Conservation (phyloP, 2,797 vertebrate genomes). For the Hydrocynus forskahlii region DNA sequence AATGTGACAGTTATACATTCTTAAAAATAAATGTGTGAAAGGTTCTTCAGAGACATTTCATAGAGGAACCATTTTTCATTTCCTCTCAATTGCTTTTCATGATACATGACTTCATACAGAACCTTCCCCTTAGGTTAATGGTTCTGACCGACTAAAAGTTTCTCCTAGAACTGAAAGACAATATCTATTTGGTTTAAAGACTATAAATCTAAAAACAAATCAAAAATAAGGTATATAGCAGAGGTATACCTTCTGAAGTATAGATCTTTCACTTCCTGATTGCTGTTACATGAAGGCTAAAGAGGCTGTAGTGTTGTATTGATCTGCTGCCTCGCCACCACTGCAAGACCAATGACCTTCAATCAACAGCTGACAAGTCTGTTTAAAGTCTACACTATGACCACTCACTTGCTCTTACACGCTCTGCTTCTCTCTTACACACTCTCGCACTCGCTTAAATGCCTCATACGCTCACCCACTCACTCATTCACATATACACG, state of each 20-base stretch:
- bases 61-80: too few species aligned
- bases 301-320: slow-evolving; percentile 49
- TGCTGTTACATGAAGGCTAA: slow-evolving; percentile 55
- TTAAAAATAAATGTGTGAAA: too few species aligned
- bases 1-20: too few species aligned
- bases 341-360: slow-evolving; percentile 50
- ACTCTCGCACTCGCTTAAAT: neutral
- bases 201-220: neutral
- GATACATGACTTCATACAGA: neutral
- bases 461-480: neutral
- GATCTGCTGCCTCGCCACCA: slow-evolving; percentile 40
- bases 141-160: neutral
- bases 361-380: slow-evolving; percentile 54
- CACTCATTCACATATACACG: too few species aligned
- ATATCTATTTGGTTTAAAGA: neutral
- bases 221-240: too few species aligned
- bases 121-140: too few species aligned
- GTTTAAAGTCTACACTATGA: slow-evolving; percentile 44
- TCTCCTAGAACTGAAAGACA: neutral
- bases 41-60: too few species aligned
- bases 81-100: too few species aligned
- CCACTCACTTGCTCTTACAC: slow-evolving; percentile 11
- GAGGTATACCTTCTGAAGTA: too few species aligned
- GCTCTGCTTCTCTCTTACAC: neutral
- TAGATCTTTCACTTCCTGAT: slow-evolving; percentile 41